Evolutionary conservation across 2,888 invertebrate genomes (phyloP).

Genomic region (Morinoia aosen): DNA sequence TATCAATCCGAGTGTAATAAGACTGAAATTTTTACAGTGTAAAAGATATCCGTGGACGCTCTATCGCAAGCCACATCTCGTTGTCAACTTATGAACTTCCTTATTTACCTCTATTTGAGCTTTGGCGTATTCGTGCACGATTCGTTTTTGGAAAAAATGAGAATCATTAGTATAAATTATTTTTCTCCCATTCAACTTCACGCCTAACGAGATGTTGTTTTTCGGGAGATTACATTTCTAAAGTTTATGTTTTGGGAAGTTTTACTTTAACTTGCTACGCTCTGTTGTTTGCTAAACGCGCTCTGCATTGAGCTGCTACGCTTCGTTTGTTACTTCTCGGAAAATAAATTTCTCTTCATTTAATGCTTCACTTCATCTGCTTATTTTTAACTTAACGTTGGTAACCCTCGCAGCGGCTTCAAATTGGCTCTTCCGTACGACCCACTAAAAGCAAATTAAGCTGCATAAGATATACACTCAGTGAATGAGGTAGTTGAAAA

Average conservation of each 20-base stretch:
- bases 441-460: too few relatives aligned
- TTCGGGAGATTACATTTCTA: neutral
- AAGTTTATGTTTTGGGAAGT: neutral
- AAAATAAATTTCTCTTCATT: neutral
- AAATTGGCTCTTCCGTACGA: too few relatives aligned
- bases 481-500: too few relatives aligned
- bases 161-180: neutral
- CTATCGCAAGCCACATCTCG: neutral
- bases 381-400: too few relatives aligned
- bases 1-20: neutral
- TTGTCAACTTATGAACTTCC: too few relatives aligned
- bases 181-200: neutral
- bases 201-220: neutral
- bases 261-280: neutral
- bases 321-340: neutral
- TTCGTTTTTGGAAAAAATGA: too few relatives aligned
- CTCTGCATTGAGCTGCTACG: neutral
- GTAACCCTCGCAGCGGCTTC: too few relatives aligned
- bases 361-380: too few relatives aligned
- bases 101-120: too few relatives aligned
- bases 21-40: neutral
- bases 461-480: too few relatives aligned
- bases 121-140: too few relatives aligned
- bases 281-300: too few relatives aligned
- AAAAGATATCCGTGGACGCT: neutral